These are phyloP conservation scores for Chelonus formosanus DNA, from an alignment of 2,888 invertebrate genomes.

Conservation along the genomic window DNA sequence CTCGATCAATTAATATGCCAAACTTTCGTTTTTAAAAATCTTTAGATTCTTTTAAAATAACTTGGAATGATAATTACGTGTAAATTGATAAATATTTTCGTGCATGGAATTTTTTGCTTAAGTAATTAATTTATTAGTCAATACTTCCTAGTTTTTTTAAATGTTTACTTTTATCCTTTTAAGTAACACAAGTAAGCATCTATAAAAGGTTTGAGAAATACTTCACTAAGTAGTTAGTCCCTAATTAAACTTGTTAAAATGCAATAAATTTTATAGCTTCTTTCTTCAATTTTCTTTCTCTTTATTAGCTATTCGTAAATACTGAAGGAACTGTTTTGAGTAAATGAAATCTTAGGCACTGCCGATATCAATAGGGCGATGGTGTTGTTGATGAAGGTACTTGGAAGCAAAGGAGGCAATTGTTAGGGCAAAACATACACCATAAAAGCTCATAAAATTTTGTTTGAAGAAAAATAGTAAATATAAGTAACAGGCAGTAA, in stretches of 20 bases:
- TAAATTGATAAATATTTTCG: too few relatives aligned
- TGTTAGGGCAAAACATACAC: neutral
- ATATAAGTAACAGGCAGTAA: too few relatives aligned
- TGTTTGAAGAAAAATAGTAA: neutral
- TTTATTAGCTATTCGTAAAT: constrained; percentile 35
- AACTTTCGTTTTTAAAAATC: too few relatives aligned
- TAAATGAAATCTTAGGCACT: constrained; percentile 19
- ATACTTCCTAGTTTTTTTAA: neutral
- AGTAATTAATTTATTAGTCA: too few relatives aligned
- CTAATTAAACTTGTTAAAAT: constrained; percentile 55
- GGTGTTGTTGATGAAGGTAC: constrained; percentile 20
- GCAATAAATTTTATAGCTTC: constrained; percentile 50
- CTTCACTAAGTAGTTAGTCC: constrained; percentile 44
- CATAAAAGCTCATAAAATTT: neutral
- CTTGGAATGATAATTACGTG: too few relatives aligned
- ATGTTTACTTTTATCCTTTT: neutral
- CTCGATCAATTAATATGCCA: too few relatives aligned
- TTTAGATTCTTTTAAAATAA: too few relatives aligned
- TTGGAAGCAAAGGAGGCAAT: constrained; percentile 7
- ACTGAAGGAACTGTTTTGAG: constrained; percentile 25
- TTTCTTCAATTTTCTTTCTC: constrained; percentile 38
- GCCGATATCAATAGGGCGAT: constrained; percentile 8
- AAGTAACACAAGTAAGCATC: neutral
- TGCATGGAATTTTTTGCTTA: too few relatives aligned
- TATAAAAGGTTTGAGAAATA: neutral